A percentile compares a stretch with the other conserved stretches of the same genome.
These are phyloP conservation scores for Parazoanthus swiftii DNA, from an alignment of 92 coral and sea anemone genomes.

Conservation along the genomic window DNA sequence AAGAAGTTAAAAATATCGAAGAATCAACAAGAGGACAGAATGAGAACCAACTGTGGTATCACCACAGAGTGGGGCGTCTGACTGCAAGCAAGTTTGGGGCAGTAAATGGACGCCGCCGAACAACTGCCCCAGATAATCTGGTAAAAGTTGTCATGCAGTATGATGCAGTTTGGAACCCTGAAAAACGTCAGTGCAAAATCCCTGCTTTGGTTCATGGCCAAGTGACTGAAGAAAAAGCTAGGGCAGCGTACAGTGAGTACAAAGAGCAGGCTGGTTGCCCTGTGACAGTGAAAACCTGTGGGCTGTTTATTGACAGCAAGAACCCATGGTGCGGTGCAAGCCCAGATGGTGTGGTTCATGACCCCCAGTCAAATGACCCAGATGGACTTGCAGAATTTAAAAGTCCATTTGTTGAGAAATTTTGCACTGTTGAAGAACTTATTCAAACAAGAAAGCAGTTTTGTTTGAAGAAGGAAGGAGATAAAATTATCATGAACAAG, in stretches of 20 bases:
- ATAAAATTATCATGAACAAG: conserved; percentile 24
- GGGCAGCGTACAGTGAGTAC: conserved; percentile 38
- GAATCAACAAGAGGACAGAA: conserved; percentile 47
- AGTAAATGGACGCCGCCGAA: conserved; percentile 40
- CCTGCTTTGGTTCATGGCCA: conserved; percentile 41
- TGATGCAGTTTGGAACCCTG: conserved; percentile 37
- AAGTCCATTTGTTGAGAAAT: conserved; percentile 38
- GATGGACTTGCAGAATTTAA: conserved; percentile 40
- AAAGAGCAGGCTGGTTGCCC: conserved; percentile 36
- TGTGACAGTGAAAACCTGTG: conserved; percentile 32
- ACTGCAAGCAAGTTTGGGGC: conserved; percentile 51
- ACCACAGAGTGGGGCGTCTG: conserved; percentile 50
- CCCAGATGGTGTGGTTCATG: conserved; percentile 51
- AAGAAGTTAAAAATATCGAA: conserved; percentile 44
- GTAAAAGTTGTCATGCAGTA: conserved; percentile 45
- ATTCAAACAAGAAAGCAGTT: conserved; percentile 36
- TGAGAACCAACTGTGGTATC: conserved; percentile 48
- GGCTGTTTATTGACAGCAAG: conserved; percentile 45
- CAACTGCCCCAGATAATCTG: conserved; percentile 52
- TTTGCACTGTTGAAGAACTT: conserved; percentile 33
- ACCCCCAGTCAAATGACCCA: conserved; percentile 17
- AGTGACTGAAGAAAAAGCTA: conserved; percentile 29
- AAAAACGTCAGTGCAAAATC: conserved; percentile 16
- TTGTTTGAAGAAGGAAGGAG: conserved; percentile 34
- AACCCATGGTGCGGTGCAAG: conserved; percentile 51